Base-by-base conservation (phyloP, 2,113 vertebrate genomes). In the Tursiops truncatus region DNA sequence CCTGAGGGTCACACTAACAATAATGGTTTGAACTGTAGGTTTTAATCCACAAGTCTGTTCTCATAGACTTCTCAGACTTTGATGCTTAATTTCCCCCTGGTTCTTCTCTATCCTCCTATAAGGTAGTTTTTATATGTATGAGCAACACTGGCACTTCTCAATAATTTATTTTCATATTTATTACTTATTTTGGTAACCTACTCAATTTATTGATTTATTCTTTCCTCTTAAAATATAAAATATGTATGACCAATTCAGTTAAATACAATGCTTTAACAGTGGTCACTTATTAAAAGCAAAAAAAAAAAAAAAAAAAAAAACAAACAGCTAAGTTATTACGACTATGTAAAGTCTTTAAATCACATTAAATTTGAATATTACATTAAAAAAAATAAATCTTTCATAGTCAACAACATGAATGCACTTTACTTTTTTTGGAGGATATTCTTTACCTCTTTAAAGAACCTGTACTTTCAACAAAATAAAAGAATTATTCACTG, bases 141-240 rank as follows among this genome's bases (percentile, higher is more conserved):
- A 94, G 26, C 14, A 89, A 76, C 23, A 36, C 5, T 53, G 18
- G 8, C 31, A 91, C 15, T 93, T 28, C 70, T 33, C 23, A 67
- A 50, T 65, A 28, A 90, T 65, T 65, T 65, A 76, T 41, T 91
- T 85, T 85, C 68, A 88, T 13, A 44, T 73, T 65, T 56, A 56
- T 91, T 58, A 79, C 36, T 91, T 94, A 58, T 91, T 89, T 89
- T 95, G 65, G 7, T 50, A 74, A 94, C 41, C 25, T 53, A 87
- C 7, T 96, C 6, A 58, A 87, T 28, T 86, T 50, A 60, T 8
- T 79, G 21, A 41, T 74, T 70, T 88, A 62, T 12, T 81, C 58
- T 87, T 91, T 82, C 11, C n/a, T 95, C 31, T 77, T 89, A 79
- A 95, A 76, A 74, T 56, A 73, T 56, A 77, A 89, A 92, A 60